Conservation (phyloP, 2,888 invertebrate genomes). For the Tipula confusa region DNA sequence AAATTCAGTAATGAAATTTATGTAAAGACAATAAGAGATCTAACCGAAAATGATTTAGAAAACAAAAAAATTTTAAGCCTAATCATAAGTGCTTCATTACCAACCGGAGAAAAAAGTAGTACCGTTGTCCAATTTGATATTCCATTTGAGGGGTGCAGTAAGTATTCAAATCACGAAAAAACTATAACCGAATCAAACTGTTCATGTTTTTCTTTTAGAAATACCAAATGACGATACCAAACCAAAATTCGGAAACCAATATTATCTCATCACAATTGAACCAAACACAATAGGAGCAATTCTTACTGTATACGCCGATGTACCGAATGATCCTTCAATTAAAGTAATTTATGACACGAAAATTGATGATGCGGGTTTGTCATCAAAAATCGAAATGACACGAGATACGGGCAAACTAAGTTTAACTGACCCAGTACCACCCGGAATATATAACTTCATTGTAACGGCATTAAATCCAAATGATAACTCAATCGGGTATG, state of each 20-base stretch:
- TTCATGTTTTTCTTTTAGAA: not conserved
- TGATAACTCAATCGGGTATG: constrained; percentile 34
- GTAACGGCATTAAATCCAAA: constrained; percentile 37
- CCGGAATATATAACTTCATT: constrained; percentile 38
- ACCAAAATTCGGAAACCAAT: not conserved
- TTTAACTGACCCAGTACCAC: constrained; percentile 36
- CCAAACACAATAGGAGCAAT: not conserved
- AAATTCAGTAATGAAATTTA: not conserved
- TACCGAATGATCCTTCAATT: not conserved
- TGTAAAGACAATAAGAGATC: not conserved
- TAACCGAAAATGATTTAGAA: not conserved
- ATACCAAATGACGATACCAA: not conserved
- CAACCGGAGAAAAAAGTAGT: not conserved
- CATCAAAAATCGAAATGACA: constrained; percentile 33
- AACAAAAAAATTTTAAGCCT: not conserved
- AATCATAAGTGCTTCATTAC: not conserved
- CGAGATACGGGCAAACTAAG: constrained; percentile 37
- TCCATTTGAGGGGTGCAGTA: not conserved
- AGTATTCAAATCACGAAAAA: not conserved
- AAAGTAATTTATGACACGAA: not conserved
- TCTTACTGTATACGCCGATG: not conserved
- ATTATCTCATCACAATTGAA: not conserved
- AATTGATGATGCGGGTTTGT: not conserved
- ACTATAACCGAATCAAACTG: not conserved
- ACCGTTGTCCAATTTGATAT: not conserved